These are phyloP conservation scores for Dasysyrphus tricinctus DNA, from an alignment of 2,888 invertebrate genomes.

Conservation along the genomic window DNA sequence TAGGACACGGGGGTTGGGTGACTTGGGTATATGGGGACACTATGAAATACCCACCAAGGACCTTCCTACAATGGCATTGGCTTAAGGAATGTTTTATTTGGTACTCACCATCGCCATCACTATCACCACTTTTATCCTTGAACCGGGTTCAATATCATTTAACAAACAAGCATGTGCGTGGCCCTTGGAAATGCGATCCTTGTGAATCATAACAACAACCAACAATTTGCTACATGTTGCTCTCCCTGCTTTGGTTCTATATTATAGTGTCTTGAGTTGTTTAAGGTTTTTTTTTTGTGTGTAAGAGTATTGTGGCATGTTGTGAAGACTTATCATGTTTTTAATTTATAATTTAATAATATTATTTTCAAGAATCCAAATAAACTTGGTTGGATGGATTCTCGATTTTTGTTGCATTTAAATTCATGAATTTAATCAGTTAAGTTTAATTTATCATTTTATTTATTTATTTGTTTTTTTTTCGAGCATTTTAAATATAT, in stretches of 20 bases:
- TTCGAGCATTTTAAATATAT: background rate
- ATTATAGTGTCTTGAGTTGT: constrained; percentile 14
- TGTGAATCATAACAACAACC: constrained; percentile 66
- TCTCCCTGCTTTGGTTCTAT: constrained; percentile 13
- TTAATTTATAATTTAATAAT: constrained; percentile 16
- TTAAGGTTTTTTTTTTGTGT: constrained; percentile 5
- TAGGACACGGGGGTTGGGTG: constrained; percentile 1
- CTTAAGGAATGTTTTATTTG: constrained; percentile 40
- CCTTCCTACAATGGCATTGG: constrained; percentile 14
- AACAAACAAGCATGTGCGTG: constrained; percentile 57
- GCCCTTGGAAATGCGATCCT: constrained; percentile 42
- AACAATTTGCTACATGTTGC: constrained; percentile 70
- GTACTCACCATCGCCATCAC: constrained; percentile 36
- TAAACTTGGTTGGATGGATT: background rate
- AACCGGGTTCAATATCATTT: constrained; percentile 54
- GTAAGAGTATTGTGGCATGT: constrained; percentile 57
- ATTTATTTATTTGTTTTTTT: background rate
- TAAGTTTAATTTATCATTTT: background rate
- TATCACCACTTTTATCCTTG: constrained; percentile 41
- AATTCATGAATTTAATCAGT: background rate
- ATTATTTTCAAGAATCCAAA: background rate
- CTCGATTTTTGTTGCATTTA: background rate
- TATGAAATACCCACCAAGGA: constrained; percentile 44
- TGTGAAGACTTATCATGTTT: constrained; percentile 48
- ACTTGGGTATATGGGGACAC: background rate